A percentile compares a stretch with the other conserved stretches of the same genome.
phyloP scores from a whole-genome alignment of 2,888 invertebrate species.

The Pherbina coryleti region DNA sequence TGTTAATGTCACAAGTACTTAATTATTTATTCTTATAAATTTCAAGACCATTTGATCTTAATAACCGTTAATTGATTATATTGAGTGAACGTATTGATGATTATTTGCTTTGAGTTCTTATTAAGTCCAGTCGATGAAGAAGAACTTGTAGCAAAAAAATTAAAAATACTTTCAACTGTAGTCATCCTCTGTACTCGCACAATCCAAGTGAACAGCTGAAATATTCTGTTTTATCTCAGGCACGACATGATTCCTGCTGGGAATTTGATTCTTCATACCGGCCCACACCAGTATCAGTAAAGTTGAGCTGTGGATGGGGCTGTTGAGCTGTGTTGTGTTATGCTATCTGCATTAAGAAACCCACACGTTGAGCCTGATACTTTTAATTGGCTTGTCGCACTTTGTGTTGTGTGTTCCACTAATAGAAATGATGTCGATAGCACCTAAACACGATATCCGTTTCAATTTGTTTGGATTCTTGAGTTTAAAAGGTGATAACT shows the following conservation, averaged over 20 bases:
- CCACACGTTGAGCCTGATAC: conserved; percentile 53
- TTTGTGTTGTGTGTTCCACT: conserved; percentile 44
- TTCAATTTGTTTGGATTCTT: conserved; percentile 71
- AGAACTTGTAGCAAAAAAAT: too few relatives aligned
- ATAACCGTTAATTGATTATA: conserved; percentile 12
- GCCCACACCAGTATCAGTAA: conserved; percentile 41
- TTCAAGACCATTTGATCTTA: neutral
- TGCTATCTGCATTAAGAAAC: conserved; percentile 41
- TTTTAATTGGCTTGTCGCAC: conserved; percentile 67
- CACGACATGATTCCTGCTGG: conserved; percentile 52
- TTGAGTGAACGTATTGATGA: neutral
- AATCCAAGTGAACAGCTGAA: conserved; percentile 30
- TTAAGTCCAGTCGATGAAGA: too few relatives aligned
- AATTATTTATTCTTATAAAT: too few relatives aligned
- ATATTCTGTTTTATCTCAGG: conserved; percentile 51
- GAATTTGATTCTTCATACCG: conserved; percentile 52
- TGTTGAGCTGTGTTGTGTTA: neutral
- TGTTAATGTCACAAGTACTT: too few relatives aligned
- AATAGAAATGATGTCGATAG: conserved; percentile 70
- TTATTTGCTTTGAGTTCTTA: too few relatives aligned
- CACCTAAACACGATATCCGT: conserved; percentile 70
- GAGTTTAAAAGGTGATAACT: conserved; percentile 71
- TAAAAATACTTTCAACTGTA: neutral
- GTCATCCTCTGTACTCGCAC: neutral
- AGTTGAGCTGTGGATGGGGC: neutral